Base-by-base conservation (phyloP, 2,797 vertebrate species). In the Argentina silus region DNA sequence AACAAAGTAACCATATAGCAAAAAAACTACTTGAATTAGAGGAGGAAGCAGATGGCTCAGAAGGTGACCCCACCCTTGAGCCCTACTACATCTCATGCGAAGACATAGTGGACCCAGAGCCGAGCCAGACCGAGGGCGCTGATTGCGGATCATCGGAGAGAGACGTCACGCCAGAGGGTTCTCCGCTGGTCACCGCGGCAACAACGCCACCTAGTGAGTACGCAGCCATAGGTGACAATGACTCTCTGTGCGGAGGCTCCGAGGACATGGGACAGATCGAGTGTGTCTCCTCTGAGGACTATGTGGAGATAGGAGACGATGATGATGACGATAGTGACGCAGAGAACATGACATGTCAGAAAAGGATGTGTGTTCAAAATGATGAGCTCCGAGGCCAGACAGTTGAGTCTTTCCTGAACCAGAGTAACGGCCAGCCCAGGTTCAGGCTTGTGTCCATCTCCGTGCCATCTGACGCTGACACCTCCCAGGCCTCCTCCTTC, bases 361-460 rank as follows among this genome's bases (percentile, higher is more conserved):
- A 83, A 73, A 79, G 57, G 67, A 61, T 8, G 7, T 65, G 55
- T 23, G 63, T 65, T 15, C 77, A 59, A 74, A 61, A 50, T 19
- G 79, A 86, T 10, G 81, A 81, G 3, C 60, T 44, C 55, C 74
- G 57, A 53, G 50, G 51, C 50, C 66, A 73, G 45, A 43, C 70
- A 14, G 14, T 43, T 0, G 80, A 85, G 47, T 78, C 45, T 3
- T 66, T 75, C 3, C 51, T 86, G 50, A 80, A 87, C 62, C 53
- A 85, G 53, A 57, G 78, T 17, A 83, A 86, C 74, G 78, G 19
- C 45, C 86, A 86, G 64, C 81, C 86, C 0, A 89, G 87, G 60
- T 88, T 89, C 67, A 87, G 88, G 47, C 83, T 89, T 53, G 83
- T 89, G 0, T 89, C 90, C 51, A 77, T 88, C 76, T 88, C 91